Conservation (phyloP, 2,797 vertebrate species). For the Kryptolebias ocellatus region DNA sequence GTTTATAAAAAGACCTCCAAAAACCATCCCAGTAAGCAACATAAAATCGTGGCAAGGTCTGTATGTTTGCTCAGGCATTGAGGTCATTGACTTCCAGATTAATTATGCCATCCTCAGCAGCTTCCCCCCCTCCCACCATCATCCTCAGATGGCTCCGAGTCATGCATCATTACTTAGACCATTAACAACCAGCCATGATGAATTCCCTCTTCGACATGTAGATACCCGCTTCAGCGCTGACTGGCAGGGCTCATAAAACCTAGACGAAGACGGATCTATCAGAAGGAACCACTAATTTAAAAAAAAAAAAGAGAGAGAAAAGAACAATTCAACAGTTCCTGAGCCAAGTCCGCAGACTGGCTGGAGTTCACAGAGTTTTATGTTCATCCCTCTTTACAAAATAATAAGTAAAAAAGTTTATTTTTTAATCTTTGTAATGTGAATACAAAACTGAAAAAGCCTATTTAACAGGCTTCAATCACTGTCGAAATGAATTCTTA, state of each 20-base stretch:
- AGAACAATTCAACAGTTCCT: neutral
- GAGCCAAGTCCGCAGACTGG: neutral
- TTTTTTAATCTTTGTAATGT: too few species aligned
- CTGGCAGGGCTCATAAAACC: slow-evolving; percentile 48
- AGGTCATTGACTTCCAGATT: slow-evolving; percentile 57
- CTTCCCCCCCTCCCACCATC: slow-evolving; percentile 24
- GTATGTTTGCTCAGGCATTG: slow-evolving; percentile 32
- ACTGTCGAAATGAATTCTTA: too few species aligned
- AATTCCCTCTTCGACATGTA: slow-evolving; percentile 51
- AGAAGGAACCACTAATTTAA: slow-evolving; percentile 13
- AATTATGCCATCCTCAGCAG: slow-evolving; percentile 62
- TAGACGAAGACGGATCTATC: slow-evolving; percentile 28
- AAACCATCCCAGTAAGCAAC: neutral
- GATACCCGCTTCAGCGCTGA: slow-evolving; percentile 39
- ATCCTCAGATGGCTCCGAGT: slow-evolving; percentile 61
- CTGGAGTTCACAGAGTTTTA: neutral
- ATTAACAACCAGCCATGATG: slow-evolving; percentile 67
- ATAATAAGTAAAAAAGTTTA: neutral
- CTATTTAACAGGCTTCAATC: too few species aligned
- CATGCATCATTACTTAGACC: slow-evolving; percentile 66
- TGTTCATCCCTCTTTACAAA: neutral
- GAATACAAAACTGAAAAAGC: too few species aligned
- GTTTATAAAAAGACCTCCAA: neutral
- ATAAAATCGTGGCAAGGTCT: slow-evolving; percentile 28
- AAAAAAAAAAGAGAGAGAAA: neutral